These are phyloP conservation scores for Meloidogyne exigua DNA, from an alignment of 1,140 invertebrate species.

Conservation along the genomic window DNA sequence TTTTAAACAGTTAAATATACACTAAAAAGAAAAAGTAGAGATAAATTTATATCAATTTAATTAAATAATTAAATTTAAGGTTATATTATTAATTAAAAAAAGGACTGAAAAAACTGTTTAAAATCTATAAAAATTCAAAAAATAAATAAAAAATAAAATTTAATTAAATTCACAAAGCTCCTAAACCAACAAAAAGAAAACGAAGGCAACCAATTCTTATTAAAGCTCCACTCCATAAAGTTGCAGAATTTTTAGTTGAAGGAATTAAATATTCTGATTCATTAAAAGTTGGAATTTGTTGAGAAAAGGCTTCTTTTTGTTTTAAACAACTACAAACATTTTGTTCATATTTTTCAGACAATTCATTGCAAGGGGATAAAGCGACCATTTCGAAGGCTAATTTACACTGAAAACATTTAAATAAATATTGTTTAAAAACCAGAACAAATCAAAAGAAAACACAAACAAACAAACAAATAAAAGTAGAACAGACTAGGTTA, in stretches of 20 bases:
- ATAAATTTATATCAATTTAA: too few relatives aligned
- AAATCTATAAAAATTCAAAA: neutral
- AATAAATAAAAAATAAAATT: neutral
- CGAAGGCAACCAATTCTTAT: conserved; percentile 31
- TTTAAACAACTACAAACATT: neutral
- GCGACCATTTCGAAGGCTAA: conserved; percentile 24
- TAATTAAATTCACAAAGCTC: conserved; percentile 1
- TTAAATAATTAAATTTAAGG: too few relatives aligned
- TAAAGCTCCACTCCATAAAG: conserved; percentile 29
- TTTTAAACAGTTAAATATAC: neutral
- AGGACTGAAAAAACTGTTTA: too few relatives aligned
- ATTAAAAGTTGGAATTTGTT: neutral
- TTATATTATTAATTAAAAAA: neutral
- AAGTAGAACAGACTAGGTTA: too few relatives aligned
- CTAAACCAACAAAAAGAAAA: conserved; percentile 30
- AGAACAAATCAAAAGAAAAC: neutral
- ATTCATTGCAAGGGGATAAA: neutral
- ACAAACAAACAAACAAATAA: too few relatives aligned
- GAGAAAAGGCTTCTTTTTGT: neutral
- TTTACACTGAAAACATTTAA: conserved; percentile 23
- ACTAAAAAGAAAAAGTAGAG: too few relatives aligned
- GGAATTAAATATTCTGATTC: conserved; percentile 16
- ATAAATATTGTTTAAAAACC: neutral
- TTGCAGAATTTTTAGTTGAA: conserved; percentile 13
- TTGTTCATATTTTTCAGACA: neutral